Percentiles rank a stretch among this genome's conserved stretches.
These are phyloP conservation scores for Hydractinia symbiolongicarpus DNA, from an alignment of 30 jellyfish, hydroid and myxozoan genomes.

Conservation along the genomic window DNA sequence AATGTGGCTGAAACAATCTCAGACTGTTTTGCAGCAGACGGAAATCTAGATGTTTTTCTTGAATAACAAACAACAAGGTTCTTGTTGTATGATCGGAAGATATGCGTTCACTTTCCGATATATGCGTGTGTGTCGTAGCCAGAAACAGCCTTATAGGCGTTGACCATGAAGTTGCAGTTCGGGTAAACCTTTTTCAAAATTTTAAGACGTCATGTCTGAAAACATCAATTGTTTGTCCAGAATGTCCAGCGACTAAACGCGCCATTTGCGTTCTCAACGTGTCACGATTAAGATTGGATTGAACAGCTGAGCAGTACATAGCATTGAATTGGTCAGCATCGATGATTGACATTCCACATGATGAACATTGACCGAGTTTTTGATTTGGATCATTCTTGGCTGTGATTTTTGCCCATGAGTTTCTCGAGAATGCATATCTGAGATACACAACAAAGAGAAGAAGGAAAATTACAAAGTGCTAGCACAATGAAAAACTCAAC, in stretches of 20 bases:
- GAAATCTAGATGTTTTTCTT: neutral
- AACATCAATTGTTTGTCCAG: neutral
- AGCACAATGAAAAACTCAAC: too few relatives aligned
- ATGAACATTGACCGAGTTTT: neutral
- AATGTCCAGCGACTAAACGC: neutral
- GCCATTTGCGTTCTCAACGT: neutral
- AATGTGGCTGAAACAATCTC: too few relatives aligned
- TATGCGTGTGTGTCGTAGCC: neutral
- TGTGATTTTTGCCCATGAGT: neutral
- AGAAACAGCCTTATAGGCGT: neutral
- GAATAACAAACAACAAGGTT: conserved; percentile 8
- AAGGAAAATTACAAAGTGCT: too few relatives aligned
- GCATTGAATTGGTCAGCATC: neutral
- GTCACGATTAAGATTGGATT: neutral
- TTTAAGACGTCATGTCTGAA: neutral
- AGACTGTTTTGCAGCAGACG: neutral
- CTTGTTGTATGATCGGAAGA: neutral
- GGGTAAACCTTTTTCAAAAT: neutral
- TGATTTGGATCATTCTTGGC: neutral
- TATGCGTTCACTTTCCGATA: neutral
- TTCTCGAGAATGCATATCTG: neutral
- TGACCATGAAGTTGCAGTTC: neutral
- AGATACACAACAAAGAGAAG: neutral
- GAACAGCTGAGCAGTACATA: neutral
- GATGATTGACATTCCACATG: conserved; percentile 10